Percentiles rank a stretch among this genome's conserved stretches.
Conservation (phyloP, 2,113 vertebrate species). For the Telmatochromis bifrenatus region DNA sequence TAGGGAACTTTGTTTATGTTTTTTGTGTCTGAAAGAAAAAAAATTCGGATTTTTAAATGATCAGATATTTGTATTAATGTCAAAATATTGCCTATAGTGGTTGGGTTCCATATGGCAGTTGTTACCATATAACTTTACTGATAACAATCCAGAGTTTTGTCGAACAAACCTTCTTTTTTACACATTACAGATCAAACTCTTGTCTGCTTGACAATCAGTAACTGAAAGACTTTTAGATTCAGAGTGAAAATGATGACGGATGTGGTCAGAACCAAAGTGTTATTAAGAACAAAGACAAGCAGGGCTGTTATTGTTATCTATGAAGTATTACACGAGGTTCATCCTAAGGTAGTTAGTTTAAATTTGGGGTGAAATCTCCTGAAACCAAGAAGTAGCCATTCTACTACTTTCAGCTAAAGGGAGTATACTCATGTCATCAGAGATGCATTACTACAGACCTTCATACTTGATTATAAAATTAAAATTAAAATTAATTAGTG, state of each 20-base stretch:
- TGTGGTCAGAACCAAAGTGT: not conserved
- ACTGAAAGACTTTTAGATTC: not conserved
- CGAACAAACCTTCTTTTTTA: not conserved
- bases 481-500: not conserved
- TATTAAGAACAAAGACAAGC: not conserved
- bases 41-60: rapidly evolving
- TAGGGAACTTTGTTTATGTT: not conserved
- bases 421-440: not conserved
- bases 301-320: not conserved
- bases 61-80: not conserved
- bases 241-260: not conserved
- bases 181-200: not conserved
- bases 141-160: not conserved
- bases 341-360: not conserved
- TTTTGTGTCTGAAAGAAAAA: not conserved
- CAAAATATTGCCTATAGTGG: not conserved
- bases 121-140: not conserved
- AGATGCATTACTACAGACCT: not conserved
- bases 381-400: not conserved
- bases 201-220: not conserved
- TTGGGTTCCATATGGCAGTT: not conserved
- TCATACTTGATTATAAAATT: not conserved
- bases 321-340: not conserved
- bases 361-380: not conserved
- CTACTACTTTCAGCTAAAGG: not conserved